Evolutionary conservation across 2,113 vertebrate genomes (phyloP).

Genomic region (Rhinolophus sinicus): DNA sequence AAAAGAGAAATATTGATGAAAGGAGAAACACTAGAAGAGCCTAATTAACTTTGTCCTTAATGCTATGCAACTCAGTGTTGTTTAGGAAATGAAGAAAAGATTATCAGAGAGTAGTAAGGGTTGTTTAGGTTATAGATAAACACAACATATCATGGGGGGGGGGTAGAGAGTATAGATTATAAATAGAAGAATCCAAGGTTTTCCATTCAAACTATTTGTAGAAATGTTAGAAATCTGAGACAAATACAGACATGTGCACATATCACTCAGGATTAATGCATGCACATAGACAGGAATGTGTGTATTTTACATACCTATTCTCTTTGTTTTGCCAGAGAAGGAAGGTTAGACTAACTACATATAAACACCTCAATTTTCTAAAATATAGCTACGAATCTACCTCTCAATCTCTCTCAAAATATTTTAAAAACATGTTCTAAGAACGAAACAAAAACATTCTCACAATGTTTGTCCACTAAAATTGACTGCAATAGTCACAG

Average conservation of each 20-base stretch:
- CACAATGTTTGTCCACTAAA: background rate
- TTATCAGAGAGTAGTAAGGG: background rate
- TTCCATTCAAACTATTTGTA: background rate
- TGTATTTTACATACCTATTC: background rate
- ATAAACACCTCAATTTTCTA: background rate
- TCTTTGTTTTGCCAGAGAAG: background rate
- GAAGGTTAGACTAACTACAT: background rate
- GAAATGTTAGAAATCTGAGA: background rate
- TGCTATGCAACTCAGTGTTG: background rate
- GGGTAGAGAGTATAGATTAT: background rate
- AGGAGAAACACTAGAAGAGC: background rate
- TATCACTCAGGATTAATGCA: background rate
- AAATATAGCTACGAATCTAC: background rate
- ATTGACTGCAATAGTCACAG: background rate
- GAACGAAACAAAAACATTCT: slow-evolving; percentile 40
- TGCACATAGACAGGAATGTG: background rate
- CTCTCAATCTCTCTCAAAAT: background rate
- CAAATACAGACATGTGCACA: background rate
- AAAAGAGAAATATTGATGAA: slow-evolving; percentile 2
- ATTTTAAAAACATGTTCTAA: background rate
- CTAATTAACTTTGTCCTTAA: background rate
- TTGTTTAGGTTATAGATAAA: slow-evolving; percentile 34
- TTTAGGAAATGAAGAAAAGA: slow-evolving; percentile 43
- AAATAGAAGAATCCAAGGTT: background rate
- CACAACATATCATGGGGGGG: background rate